Conservation (phyloP, 1,140 invertebrate genomes). For the Ips typographus region DNA sequence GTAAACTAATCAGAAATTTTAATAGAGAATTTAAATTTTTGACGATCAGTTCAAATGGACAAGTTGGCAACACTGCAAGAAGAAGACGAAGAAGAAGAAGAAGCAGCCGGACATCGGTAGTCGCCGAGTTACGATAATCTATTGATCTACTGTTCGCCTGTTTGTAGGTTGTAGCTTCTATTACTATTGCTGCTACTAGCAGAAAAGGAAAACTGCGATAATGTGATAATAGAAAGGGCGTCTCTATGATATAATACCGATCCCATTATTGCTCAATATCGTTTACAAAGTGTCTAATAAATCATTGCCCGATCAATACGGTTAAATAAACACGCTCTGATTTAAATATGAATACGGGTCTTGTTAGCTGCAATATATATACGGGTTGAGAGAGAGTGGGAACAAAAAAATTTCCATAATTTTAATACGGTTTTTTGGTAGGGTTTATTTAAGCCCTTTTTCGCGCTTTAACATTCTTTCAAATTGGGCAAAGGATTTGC, state of each 20-base stretch:
- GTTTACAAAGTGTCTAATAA: conserved; percentile 4
- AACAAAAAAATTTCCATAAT: conserved; percentile 12
- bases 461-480: conserved; percentile 11
- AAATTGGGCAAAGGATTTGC: conserved; percentile 7
- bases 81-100: not conserved
- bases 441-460: conserved; percentile 9
- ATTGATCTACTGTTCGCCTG: conserved; percentile 4
- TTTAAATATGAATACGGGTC: conserved; percentile 13
- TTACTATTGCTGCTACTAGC: not conserved
- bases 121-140: not conserved
- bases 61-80: no score
- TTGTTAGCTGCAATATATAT: conserved; percentile 1
- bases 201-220: no score
- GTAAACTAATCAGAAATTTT: no score
- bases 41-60: no score
- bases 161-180: conserved; percentile 3
- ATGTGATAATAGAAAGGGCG: no score
- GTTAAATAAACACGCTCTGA: conserved; percentile 8
- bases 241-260: no score
- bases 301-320: conserved; percentile 8
- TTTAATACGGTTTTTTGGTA: conserved; percentile 10
- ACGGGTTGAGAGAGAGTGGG: not conserved
- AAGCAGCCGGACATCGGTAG: not conserved
- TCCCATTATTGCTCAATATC: not conserved
- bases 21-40: no score